Base-by-base conservation (phyloP, 2,113 vertebrate genomes). In the Recurvirostra avosetta region DNA sequence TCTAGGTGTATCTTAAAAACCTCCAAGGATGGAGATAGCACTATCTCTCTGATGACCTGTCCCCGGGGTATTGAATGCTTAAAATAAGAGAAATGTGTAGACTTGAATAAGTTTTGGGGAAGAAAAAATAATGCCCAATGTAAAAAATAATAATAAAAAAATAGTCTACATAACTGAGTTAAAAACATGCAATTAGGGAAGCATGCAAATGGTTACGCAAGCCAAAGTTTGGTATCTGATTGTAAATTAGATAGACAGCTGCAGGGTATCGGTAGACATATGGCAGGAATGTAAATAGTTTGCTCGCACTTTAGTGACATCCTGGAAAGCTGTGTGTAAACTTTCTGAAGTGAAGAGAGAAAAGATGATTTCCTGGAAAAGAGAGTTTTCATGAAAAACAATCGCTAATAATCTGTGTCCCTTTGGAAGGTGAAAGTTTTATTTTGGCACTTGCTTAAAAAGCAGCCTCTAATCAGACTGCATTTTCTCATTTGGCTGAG, bases 301-400 rank as follows among this genome's bases (percentile, higher is more conserved):
- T 91, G 84, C 95, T 96, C 5, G 10, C 91, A 88, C 87, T 95
- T 90, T 38, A 50, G 86, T 95, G 94, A 86, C 88, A 77, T 97
- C 90, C 90, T 94, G 83, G 86, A 92, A 96, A 89, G 88, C 95
- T 97, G 94, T 68, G 74, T 94, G 90, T 95, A 95, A 96, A 95
- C 94, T 95, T 94, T 89, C 83, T 56, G 58, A 94, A 94, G 94
- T 70, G 94, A 90, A 85, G 36, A 74, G 73, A 56, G 61, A 75
- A 47, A 73, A 67, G 59, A 43, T 5, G 38, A 82, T 91, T 94
- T 97, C 88, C 77, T 91, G 78, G 80, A 90, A 94, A 78, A 95
- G 66, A 72, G 53, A 45, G 45, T 89, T 95, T 95, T 90, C 0
- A 1, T 89, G 75, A 91, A 52, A 85, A 95, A 66, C 85, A 73